Conservation (phyloP, 1,140 invertebrate species). For the Euwallacea fornicatus region DNA sequence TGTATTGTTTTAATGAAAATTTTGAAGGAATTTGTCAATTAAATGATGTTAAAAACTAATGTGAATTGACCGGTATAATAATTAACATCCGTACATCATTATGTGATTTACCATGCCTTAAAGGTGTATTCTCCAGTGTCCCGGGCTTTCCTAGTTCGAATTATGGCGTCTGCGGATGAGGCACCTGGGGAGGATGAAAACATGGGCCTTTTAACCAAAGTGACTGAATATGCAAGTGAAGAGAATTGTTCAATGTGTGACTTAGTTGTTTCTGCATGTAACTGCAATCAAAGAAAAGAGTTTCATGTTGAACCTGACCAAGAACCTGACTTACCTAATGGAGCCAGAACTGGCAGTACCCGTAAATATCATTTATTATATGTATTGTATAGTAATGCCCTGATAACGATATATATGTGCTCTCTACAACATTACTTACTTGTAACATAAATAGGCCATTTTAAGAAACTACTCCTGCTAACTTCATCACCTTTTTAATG, state of each 20-base stretch:
- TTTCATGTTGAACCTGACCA: constrained; percentile 30
- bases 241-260: constrained; percentile 32
- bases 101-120: neutral
- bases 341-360: constrained; percentile 32
- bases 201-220: constrained; percentile 38
- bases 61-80: neutral
- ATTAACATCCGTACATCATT: neutral
- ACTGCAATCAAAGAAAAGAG: constrained; percentile 31
- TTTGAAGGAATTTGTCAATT: neutral
- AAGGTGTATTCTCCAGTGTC: constrained; percentile 14
- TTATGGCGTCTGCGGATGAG: constrained; percentile 46
- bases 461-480: too few relatives aligned
- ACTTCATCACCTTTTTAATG: too few relatives aligned
- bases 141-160: constrained; percentile 38
- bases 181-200: constrained; percentile 41
- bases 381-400: too few relatives aligned
- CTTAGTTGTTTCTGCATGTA: constrained; percentile 35
- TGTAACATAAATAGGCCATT: neutral
- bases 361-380: too few relatives aligned
- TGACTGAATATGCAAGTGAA: constrained; percentile 17
- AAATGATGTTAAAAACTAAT: neutral
- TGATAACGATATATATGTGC: neutral
- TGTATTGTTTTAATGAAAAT: neutral
- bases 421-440: neutral
- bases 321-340: constrained; percentile 24